These are phyloP conservation scores for Drosophila malerkotliana DNA, from an alignment of 1,140 invertebrate genomes.

Conservation along the genomic window DNA sequence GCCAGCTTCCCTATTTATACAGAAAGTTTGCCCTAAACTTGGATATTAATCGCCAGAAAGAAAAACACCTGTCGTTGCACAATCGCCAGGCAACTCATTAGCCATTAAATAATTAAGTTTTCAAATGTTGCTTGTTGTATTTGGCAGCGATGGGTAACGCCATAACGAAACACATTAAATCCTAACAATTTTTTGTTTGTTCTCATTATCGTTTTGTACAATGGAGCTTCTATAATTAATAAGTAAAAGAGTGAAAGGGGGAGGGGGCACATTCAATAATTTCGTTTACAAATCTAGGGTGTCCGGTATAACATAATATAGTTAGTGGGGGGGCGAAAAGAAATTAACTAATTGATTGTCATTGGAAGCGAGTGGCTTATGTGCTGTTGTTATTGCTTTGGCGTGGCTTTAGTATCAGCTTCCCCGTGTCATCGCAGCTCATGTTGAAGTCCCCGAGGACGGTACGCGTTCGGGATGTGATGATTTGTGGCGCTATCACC, in stretches of 20 bases:
- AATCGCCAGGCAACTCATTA: constrained; percentile 24
- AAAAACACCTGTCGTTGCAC: constrained; percentile 49
- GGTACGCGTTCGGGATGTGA: constrained; percentile 93
- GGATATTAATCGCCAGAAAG: background rate
- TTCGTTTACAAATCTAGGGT: constrained; percentile 55
- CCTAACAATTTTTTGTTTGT: constrained; percentile 50
- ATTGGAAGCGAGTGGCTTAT: constrained; percentile 33
- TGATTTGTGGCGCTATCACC: constrained; percentile 98
- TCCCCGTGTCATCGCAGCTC: constrained; percentile 98
- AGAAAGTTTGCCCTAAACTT: background rate
- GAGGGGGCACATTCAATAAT: constrained; percentile 18
- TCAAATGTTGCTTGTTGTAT: constrained; percentile 37
- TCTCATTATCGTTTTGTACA: constrained; percentile 41
- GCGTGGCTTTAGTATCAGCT: constrained; percentile 93
- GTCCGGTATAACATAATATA: constrained; percentile 29
- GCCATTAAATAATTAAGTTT: constrained; percentile 37
- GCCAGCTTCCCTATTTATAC: constrained; percentile 37
- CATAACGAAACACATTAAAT: constrained; percentile 43
- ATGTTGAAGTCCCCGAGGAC: constrained; percentile 98
- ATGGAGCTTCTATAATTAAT: constrained; percentile 62
- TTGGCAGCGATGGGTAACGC: constrained; percentile 52
- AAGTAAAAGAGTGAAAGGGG: constrained; percentile 20
- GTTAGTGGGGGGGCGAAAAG: constrained; percentile 15
- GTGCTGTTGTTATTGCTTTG: constrained; percentile 85
- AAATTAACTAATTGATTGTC: constrained; percentile 53